Base-by-base conservation (phyloP, 1,140 invertebrate species). In the Pentalonia nigronervosa region DNA sequence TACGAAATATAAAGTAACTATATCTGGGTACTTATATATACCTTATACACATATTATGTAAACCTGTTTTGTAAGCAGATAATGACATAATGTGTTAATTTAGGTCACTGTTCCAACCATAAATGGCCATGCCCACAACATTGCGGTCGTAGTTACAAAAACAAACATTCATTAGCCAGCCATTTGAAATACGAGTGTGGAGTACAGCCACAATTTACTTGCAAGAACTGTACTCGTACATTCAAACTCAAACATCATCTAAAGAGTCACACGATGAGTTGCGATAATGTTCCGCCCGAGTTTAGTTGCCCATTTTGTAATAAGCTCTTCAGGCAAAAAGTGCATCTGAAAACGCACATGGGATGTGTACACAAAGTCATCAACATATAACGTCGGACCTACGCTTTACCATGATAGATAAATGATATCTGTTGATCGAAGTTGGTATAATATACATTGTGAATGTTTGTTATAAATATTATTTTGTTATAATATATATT, bases 301-400 rank as follows among this genome's bases (percentile, higher is more conserved):
- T 97, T 96, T 94, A 95, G 96, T 41, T 97, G 97, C 94, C 96
- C 97, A 94, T 96, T 96, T 93, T 97, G 97, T 94, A 95, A 95
- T 93, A 96, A 96, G 94, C 95, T 95, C 23, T 97, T 96, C 94
- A 94, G 95, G 94, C 95, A 95, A 90, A 94, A 94, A 87, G 94
- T 94, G 41, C 94, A 94, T 93, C 83, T 95, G 53, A 94, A 94
- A 45, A 94, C 94, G 6, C 95, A 95, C 93, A 45, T 93, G 83
- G 84, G 94, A 23, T 96, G 91, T 23, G 91, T 93, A 11, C 91
- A 93, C 7, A 93, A 84, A 93, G 41, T 93, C 11, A 84, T 93
- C 36, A 50, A 20, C 30, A 67, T 67, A 14, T 67, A 67, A 67
- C 60, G 3, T 67, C 8, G 7, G n/a, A 67, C 25, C 4, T 60